Conservation (phyloP, 2,888 invertebrate species). For the Drosophila monieri region DNA sequence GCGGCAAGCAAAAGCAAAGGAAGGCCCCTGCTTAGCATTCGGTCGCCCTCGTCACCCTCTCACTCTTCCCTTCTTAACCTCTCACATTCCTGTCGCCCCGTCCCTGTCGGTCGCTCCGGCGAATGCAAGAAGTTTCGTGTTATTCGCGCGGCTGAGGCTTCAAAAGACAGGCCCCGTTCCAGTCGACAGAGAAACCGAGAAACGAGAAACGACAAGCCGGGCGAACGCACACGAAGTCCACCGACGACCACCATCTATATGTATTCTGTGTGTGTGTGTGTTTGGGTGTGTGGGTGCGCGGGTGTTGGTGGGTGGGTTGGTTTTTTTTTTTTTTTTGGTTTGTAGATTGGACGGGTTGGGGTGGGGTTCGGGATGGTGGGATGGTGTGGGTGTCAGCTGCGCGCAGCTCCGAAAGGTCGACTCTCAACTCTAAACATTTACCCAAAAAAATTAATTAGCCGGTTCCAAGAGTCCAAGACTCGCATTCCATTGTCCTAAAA, state of each 20-base stretch:
- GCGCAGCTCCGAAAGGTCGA: constrained; percentile 68
- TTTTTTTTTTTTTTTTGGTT: no score
- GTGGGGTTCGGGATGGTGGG: constrained; percentile 22
- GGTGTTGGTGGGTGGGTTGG: constrained; percentile 20
- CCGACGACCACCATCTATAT: constrained; percentile 13
- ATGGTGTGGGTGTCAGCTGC: constrained; percentile 56
- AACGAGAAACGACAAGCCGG: constrained; percentile 37
- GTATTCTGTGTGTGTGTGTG: constrained; percentile 29
- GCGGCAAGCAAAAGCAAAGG: constrained; percentile 18
- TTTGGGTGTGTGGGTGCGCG: constrained; percentile 44
- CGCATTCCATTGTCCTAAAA: constrained; percentile 31
- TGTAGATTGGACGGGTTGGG: constrained; percentile 36
- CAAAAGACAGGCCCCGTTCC: constrained; percentile 81
- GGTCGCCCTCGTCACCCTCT: constrained; percentile 19
- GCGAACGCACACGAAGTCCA: constrained; percentile 20
- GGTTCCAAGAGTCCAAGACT: constrained; percentile 36
- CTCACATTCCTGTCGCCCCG: constrained; percentile 14
- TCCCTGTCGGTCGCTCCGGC: constrained; percentile 26
- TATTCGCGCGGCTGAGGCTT: constrained; percentile 69
- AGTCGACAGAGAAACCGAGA: constrained; percentile 44
- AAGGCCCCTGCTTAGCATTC: constrained; percentile 43
- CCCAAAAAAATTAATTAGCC: constrained; percentile 55
- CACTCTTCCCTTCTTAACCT: constrained; percentile 14
- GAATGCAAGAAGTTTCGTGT: constrained; percentile 70
- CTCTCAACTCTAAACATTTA: constrained; percentile 65